Conservation (phyloP, 2,888 invertebrate species). For the Lepas anatifera region DNA sequence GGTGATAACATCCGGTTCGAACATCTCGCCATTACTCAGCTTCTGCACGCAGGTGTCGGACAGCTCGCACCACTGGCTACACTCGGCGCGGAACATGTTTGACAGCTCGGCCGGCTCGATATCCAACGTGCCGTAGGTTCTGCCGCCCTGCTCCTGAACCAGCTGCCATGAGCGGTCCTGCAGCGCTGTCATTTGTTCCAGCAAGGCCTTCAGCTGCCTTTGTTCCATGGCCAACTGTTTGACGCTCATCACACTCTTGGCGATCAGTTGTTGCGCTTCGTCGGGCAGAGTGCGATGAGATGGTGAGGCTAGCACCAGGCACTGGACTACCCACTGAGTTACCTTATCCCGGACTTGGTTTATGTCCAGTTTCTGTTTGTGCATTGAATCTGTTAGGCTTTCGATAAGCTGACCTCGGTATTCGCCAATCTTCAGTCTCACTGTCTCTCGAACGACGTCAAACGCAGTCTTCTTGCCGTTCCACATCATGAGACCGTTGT, state of each 20-base stretch:
- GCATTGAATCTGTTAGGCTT: neutral
- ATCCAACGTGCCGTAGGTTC: constrained; percentile 75
- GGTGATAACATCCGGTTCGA: constrained; percentile 68
- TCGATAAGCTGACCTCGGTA: neutral
- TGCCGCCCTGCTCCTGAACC: constrained; percentile 65
- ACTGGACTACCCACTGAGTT: neutral
- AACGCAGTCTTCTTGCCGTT: neutral
- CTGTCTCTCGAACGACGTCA: neutral
- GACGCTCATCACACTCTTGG: neutral
- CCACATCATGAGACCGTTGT: neutral
- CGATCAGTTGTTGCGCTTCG: neutral
- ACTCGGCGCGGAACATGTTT: constrained; percentile 62
- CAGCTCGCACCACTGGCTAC: constrained; percentile 15
- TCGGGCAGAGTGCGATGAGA: neutral
- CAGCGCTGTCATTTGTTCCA: constrained; percentile 62
- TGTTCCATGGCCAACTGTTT: neutral
- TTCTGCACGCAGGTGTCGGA: constrained; percentile 44
- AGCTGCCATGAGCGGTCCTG: constrained; percentile 70
- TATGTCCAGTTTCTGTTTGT: neutral
- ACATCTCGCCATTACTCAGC: constrained; percentile 53
- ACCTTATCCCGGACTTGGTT: neutral
- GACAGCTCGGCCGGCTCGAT: constrained; percentile 77
- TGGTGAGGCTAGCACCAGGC: neutral
- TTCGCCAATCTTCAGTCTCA: neutral
- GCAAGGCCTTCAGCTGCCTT: constrained; percentile 36